phyloP scores from a whole-genome alignment of 1,140 invertebrate genomes.

The Lasaia peninsularis region DNA sequence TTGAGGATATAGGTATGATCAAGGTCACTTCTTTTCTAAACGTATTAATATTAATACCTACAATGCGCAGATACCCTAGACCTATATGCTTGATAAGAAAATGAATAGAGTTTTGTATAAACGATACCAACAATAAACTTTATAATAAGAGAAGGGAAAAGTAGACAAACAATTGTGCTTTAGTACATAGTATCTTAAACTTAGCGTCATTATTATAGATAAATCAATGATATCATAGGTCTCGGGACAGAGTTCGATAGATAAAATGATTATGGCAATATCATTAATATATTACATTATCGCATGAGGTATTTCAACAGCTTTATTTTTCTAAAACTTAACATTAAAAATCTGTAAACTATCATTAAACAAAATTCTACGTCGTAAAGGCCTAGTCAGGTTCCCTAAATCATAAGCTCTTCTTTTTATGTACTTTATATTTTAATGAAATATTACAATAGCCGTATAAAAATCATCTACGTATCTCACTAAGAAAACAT shows the following conservation, averaged over 20 bases:
- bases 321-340: slow-evolving; percentile 49
- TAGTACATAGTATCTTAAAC: too few species aligned
- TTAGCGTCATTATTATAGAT: neutral
- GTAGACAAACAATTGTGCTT: too few species aligned
- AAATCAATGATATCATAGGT: neutral
- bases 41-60: slow-evolving; percentile 40
- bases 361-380: slow-evolving; percentile 36
- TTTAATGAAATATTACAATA: slow-evolving; percentile 7
- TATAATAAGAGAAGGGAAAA: too few species aligned
- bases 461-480: neutral
- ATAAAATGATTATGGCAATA: slow-evolving; percentile 3
- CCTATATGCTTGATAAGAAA: neutral
- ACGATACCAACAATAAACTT: neutral
- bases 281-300: slow-evolving; percentile 19
- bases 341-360: slow-evolving; percentile 42
- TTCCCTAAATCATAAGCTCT: slow-evolving; percentile 72
- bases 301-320: slow-evolving; percentile 60
- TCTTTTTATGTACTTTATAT: slow-evolving; percentile 41
- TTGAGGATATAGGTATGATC: slow-evolving; percentile 61
- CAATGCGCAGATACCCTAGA: slow-evolving; percentile 6
- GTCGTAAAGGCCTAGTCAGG: slow-evolving; percentile 47
- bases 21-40: slow-evolving; percentile 74
- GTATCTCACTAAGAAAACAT: too few species aligned
- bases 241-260: neutral
- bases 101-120: neutral